Base-by-base conservation (phyloP, 2,113 vertebrate species). In the Pluvianellus socialis region DNA sequence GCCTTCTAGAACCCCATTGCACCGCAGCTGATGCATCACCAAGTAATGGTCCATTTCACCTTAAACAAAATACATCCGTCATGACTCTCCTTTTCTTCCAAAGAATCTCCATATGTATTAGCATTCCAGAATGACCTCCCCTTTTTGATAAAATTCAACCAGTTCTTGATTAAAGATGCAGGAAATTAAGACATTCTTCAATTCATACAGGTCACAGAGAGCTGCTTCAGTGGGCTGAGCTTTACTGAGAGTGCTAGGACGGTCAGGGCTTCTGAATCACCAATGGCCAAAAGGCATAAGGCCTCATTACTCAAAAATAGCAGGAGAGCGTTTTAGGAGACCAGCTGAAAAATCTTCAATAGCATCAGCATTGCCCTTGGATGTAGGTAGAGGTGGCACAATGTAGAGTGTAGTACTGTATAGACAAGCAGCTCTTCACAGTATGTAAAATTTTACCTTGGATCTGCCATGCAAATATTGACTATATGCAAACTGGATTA, bases 21-120 rank as follows among this genome's bases (percentile, higher is more conserved):
- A 99, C 79, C 98, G 97, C 96, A 99, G 96, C 94, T 99, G 99
- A 89, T 99, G 99, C 97, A 99, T 98, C 90, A 99, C 98, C 97
- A 99, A 84, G 90, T 98, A 97, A 96, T 99, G 99, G 89, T 99
- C 98, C 99, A 99, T 99, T 55, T 97, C 97, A 66, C 99, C 99
- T 99, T 52, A 58, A 95, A 82, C 21, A 79, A 92, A 91, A 92
- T 11, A 30, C 16, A 76, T 58, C n/a, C 28, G 47, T 61, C 55
- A 40, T 33, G 6, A 88, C 26, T 63, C 7, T 2, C 0, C 13
- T 68, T 59, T 40, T 56, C 70, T 61, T 58, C 38, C 70, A 44
- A 56, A 33, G 9, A n/a, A 45, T 79, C 19, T 42, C 49, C 23
- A 11, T 35, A 49, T 15, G 4, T 63, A 40, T 58, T 32, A 73